These are phyloP conservation scores for Drosophila subquinaria DNA, from an alignment of 2,888 invertebrate genomes.

Conservation along the genomic window DNA sequence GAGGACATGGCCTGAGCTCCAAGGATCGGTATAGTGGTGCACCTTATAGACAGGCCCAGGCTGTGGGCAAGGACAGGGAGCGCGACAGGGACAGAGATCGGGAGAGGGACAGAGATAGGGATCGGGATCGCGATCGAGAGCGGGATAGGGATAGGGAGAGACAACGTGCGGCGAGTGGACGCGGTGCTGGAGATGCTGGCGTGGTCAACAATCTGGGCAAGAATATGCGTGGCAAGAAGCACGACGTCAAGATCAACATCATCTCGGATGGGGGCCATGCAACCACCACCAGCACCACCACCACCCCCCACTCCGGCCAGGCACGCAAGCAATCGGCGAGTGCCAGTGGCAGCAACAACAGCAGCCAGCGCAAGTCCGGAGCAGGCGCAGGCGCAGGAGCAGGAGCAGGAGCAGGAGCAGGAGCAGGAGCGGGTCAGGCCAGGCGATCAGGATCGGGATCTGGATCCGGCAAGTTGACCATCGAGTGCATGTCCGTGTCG, in stretches of 20 bases:
- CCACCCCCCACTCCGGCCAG: not conserved
- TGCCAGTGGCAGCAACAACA: constrained; percentile 47
- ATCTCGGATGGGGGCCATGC: constrained; percentile 81
- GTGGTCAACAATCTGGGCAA: constrained; percentile 74
- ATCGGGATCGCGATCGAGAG: constrained; percentile 29
- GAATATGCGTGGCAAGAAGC: constrained; percentile 74
- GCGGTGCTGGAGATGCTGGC: constrained; percentile 71
- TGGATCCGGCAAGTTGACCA: constrained; percentile 52
- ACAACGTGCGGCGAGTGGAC: constrained; percentile 42
- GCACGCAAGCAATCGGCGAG: constrained; percentile 45
- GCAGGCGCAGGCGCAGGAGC: too few species aligned
- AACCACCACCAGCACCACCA: not conserved
- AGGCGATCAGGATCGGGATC: constrained; percentile 23
- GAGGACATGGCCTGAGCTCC: constrained; percentile 33
- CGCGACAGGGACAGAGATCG: constrained; percentile 37
- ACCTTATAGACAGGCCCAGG: constrained; percentile 56
- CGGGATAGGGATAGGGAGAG: constrained; percentile 42
- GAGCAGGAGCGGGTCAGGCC: not conserved
- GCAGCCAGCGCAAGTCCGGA: constrained; percentile 26
- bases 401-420: too few species aligned
- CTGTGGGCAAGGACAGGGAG: constrained; percentile 36
- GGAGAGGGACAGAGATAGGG: constrained; percentile 40
- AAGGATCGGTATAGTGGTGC: constrained; percentile 54
- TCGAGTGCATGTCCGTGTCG: constrained; percentile 74
- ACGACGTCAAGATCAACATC: constrained; percentile 83